These are phyloP conservation scores for Arion vulgaris DNA, from an alignment of 1,140 invertebrate genomes.

Conservation along the genomic window DNA sequence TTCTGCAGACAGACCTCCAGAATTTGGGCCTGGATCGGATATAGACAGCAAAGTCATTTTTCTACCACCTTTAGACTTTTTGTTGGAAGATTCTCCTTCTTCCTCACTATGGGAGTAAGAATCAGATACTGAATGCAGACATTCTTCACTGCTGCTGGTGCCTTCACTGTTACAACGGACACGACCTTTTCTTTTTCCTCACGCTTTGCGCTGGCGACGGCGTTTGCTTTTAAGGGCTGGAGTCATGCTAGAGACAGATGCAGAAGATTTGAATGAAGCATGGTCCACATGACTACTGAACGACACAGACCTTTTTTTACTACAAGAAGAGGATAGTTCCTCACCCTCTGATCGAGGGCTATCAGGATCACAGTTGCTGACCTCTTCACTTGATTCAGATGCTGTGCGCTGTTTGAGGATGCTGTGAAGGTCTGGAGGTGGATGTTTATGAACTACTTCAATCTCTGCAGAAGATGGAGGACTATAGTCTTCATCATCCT, in stretches of 20 bases:
- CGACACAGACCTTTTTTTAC: conserved; percentile 62
- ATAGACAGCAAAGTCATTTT: neutral
- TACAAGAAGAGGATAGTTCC: conserved; percentile 39
- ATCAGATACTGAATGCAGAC: conserved; percentile 33
- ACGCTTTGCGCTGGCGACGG: conserved; percentile 58
- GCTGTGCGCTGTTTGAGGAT: conserved; percentile 69
- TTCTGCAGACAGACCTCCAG: neutral
- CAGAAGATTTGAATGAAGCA: conserved; percentile 62
- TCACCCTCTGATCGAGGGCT: conserved; percentile 51
- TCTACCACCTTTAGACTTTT: neutral
- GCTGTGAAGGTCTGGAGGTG: conserved; percentile 62
- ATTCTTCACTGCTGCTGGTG: conserved; percentile 57
- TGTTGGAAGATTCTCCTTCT: conserved; percentile 17
- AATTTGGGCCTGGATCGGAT: conserved; percentile 28
- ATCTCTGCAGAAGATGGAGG: conserved; percentile 60
- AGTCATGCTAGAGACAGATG: conserved; percentile 65
- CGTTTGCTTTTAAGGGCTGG: conserved; percentile 67
- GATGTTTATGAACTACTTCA: conserved; percentile 61
- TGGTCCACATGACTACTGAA: conserved; percentile 69
- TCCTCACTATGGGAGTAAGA: conserved; percentile 39
- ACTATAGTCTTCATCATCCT: conserved; percentile 52
- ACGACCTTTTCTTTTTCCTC: conserved; percentile 55
- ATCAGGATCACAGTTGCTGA: conserved; percentile 28
- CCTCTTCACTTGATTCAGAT: conserved; percentile 72
- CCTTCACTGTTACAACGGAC: conserved; percentile 56